Evolutionary conservation across 2,888 invertebrate genomes (phyloP).

Genomic region (Oscheius onirici): DNA sequence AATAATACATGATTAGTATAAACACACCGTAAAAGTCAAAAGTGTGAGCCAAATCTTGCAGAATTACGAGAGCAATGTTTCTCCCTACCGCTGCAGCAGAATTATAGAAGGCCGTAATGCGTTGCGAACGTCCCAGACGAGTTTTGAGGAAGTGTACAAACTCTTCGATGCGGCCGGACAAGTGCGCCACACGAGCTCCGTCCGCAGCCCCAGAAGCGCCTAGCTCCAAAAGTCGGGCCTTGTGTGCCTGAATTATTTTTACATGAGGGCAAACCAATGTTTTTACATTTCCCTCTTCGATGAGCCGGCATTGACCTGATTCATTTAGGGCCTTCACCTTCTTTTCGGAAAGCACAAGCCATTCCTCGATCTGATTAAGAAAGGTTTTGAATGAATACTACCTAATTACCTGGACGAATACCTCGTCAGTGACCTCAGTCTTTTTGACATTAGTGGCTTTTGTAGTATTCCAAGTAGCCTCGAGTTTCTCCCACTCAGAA

Average conservation of each 20-base stretch:
- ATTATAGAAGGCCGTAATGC: constrained; percentile 57
- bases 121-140: constrained; percentile 43
- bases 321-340: constrained; percentile 55
- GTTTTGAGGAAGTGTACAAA: constrained; percentile 58
- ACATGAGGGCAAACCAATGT: too few relatives aligned
- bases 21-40: background rate
- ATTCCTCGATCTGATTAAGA: constrained; percentile 43
- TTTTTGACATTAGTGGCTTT: constrained; percentile 35
- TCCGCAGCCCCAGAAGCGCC: constrained; percentile 30
- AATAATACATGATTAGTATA: background rate
- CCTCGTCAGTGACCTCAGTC: constrained; percentile 38
- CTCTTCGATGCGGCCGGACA: constrained; percentile 52
- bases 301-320: constrained; percentile 44
- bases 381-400: background rate
- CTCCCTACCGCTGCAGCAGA: constrained; percentile 53
- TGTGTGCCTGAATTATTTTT: constrained; percentile 30
- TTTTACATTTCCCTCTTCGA: constrained; percentile 52
- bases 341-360: constrained; percentile 50
- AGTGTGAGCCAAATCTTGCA: background rate
- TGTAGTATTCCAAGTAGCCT: constrained; percentile 53
- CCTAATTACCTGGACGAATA: constrained; percentile 17
- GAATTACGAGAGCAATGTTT: background rate
- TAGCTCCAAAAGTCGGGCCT: constrained; percentile 21
- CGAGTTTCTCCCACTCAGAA: constrained; percentile 62
- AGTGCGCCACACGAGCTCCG: constrained; percentile 46